Percentiles rank a stretch among this genome's conserved stretches.
These are phyloP conservation scores for Tychaedon coryphoeus DNA, from an alignment of 2,113 vertebrate genomes.

Conservation along the genomic window DNA sequence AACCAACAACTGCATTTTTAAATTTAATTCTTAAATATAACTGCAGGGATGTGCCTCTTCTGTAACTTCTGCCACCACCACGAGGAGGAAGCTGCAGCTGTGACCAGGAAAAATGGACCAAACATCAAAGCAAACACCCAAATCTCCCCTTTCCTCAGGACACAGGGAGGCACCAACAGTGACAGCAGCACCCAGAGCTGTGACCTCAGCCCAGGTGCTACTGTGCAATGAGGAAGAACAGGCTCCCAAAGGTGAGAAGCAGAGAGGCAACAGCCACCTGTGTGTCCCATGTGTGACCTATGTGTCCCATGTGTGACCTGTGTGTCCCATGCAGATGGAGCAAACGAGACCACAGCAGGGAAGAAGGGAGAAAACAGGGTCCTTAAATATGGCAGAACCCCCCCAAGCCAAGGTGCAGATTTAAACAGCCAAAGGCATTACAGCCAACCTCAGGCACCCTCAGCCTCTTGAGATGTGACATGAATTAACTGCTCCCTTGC, in stretches of 20 bases:
- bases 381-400: neutral
- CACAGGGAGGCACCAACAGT: neutral
- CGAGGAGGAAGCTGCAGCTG: neutral
- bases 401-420: neutral
- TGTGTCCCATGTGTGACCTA: too few relatives aligned
- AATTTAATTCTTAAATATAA: neutral
- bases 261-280: neutral
- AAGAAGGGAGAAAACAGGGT: neutral
- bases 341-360: neutral
- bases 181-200: neutral
- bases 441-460: neutral
- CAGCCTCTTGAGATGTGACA: neutral
- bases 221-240: fast-evolving
- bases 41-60: neutral
- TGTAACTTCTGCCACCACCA: neutral
- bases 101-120: neutral
- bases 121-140: neutral
- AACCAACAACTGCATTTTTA: neutral
- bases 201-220: neutral
- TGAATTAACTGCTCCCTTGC: neutral
- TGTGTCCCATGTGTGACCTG: neutral
- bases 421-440: neutral
- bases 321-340: fast-evolving
- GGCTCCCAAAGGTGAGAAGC: neutral
- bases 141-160: neutral